These are phyloP conservation scores for Champsocephalus esox DNA, from an alignment of 2,797 vertebrate species.

Conservation along the genomic window DNA sequence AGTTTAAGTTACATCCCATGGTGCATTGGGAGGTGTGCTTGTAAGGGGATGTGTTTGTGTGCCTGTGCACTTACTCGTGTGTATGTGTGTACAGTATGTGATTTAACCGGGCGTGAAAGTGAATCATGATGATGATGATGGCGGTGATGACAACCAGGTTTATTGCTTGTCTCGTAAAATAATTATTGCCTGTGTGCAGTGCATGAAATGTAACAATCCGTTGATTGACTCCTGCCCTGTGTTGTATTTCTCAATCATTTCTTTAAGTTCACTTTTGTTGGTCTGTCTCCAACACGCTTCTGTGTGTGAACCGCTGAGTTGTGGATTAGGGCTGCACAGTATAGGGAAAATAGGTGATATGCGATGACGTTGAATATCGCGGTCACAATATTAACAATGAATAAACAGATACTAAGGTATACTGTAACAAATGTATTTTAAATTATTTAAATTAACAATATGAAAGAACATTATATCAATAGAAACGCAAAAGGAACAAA, in stretches of 20 bases:
- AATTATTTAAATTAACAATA: too few species aligned
- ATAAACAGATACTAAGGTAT: too few species aligned
- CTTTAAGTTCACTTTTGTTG: slow-evolving; percentile 32
- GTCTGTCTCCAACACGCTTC: slow-evolving; percentile 32
- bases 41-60: slow-evolving; percentile 29
- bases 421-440: too few species aligned
- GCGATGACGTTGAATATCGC: too few species aligned
- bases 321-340: slow-evolving; percentile 30
- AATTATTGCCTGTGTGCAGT: slow-evolving; percentile 56
- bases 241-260: slow-evolving; percentile 36
- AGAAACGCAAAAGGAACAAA: too few species aligned
- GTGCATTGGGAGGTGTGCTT: slow-evolving; percentile 54
- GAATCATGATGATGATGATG: slow-evolving; percentile 57
- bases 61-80: slow-evolving; percentile 30
- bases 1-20: slow-evolving; percentile 55
- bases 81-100: slow-evolving; percentile 47
- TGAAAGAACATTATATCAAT: too few species aligned
- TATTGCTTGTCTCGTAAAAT: slow-evolving; percentile 62
- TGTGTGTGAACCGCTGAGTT: slow-evolving; percentile 46
- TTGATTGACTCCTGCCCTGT: slow-evolving; percentile 56
- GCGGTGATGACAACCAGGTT: slow-evolving; percentile 43
- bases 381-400: too few species aligned
- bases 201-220: slow-evolving; percentile 78
- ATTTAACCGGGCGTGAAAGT: slow-evolving; percentile 44
- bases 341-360: too few species aligned